Evolutionary conservation across 2,888 invertebrate genomes (phyloP), one percentile per base, ranked within the genome.

Genomic region (Serrognathus titanus): DNA sequence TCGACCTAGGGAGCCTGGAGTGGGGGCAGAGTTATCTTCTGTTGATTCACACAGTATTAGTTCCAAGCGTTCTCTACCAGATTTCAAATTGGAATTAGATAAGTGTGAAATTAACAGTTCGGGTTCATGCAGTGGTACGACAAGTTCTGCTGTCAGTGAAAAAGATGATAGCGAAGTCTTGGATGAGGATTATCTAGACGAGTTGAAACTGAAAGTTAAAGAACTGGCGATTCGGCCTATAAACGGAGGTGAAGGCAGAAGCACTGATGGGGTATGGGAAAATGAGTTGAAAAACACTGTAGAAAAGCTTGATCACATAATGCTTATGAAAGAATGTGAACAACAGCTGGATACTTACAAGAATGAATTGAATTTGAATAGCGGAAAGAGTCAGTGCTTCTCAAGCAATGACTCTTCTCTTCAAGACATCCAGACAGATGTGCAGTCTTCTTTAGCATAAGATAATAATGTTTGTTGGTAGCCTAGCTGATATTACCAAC

Each of bases 211-310:
- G 74, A 83, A 86, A 58, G 86, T 89, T 0, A 85, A 88, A 71
- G 87, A 89, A 67, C 77, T 91, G 24, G 87, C 88, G 0, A 82
- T 86, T 2, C 84, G 90, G 60, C 90, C 90, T 0, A 86, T 88
- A 11, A 89, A 90, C 69, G 87, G 87, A 13, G 88, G 88, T 63
- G 78, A 80, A 48, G 85, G 85, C 0, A 83, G 83, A 60, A 87
- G 85, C 2, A 86, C 86, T 58, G 80, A 81, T 60, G 84, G 84
- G 53, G 82, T 85, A 1, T 91, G 90, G 90, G 90, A 90, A 58
- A 79, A 85, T 36, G 91, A 91, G 70, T 73, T 90, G 6, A 89
- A 88, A 41, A 63, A 60, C 43, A 89, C 89, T 0, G 86, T 90
- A n/a, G 85, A 90, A 68, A 89, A 89, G 68, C 75, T 90, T 4